Evolutionary conservation across 2,113 vertebrate species (phyloP).

Genomic region (Rhynchomys soricoides): DNA sequence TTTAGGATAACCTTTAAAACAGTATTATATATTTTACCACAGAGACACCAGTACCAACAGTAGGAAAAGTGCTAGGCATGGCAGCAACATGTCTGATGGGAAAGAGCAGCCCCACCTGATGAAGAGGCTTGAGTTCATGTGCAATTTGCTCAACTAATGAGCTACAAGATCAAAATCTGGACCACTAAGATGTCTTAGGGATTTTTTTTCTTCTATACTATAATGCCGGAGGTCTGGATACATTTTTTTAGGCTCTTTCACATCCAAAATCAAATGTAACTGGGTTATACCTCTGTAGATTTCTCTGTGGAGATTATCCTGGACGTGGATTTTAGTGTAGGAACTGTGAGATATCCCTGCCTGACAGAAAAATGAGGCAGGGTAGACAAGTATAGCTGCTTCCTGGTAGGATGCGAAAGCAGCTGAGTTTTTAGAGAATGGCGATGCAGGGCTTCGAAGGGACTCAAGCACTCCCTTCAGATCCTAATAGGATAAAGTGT

Average conservation of each 20-base stretch:
- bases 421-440: slow-evolving; percentile 61
- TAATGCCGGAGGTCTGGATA: neutral
- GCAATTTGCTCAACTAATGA: neutral
- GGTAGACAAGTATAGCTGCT: neutral
- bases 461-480: slow-evolving; percentile 78
- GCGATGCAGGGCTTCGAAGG: slow-evolving; percentile 48
- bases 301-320: neutral
- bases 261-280: neutral
- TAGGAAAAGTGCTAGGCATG: neutral
- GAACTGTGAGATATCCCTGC: neutral
- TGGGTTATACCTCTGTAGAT: neutral
- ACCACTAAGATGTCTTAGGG: neutral
- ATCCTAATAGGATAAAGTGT: slow-evolving; percentile 85
- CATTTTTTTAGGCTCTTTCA: neutral
- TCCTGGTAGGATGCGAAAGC: neutral
- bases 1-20: neutral
- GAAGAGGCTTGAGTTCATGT: neutral
- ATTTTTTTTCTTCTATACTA: neutral
- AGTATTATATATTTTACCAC: neutral
- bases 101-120: accelerated
- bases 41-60: neutral
- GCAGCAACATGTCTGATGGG: neutral
- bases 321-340: neutral
- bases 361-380: neutral
- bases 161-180: accelerated